A percentile compares a stretch with the other conserved stretches of the same genome.
phyloP scores from a whole-genome alignment of 2,888 invertebrate genomes.

The Lumbricus terrestris region DNA sequence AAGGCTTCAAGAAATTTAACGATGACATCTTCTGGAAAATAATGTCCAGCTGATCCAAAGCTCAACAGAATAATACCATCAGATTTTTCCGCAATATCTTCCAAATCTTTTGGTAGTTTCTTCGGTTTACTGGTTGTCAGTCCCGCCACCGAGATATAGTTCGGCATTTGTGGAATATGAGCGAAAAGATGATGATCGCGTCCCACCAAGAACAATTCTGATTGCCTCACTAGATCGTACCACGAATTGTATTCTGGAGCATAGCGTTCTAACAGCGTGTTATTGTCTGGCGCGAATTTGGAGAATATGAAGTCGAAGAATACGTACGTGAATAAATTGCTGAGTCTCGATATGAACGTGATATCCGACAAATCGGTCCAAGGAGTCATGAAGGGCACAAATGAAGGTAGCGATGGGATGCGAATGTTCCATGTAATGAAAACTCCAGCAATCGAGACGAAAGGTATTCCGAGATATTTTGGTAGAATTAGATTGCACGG shows the following conservation, averaged over 20 bases:
- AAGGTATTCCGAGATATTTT: conserved; percentile 16
- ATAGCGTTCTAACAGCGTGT: not conserved
- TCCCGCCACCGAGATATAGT: conserved; percentile 22
- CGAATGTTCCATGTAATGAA: conserved; percentile 20
- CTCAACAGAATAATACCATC: conserved; percentile 28
- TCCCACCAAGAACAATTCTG: conserved; percentile 13
- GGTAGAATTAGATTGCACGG: conserved; percentile 15
- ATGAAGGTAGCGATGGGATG: conserved; percentile 20
- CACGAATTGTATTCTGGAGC: not conserved
- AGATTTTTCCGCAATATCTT: conserved; percentile 36
- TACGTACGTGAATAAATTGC: not conserved
- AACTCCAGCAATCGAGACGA: not conserved
- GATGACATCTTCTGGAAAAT: conserved; percentile 7
- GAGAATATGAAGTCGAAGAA: not conserved
- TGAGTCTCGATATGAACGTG: not conserved
- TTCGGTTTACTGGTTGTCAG: conserved; percentile 28
- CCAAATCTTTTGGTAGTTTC: conserved; percentile 34
- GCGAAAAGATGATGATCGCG: not conserved
- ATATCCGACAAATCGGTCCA: not conserved
- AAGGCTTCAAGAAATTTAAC: conserved; percentile 19
- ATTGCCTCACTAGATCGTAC: conserved; percentile 14
- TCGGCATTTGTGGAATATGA: conserved; percentile 14
- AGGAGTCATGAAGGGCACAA: not conserved
- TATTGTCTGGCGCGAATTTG: not conserved
- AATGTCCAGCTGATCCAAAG: conserved; percentile 17